Evolutionary conservation across 2,797 vertebrate species (phyloP).

Genomic region (Jordanella pulchra): DNA sequence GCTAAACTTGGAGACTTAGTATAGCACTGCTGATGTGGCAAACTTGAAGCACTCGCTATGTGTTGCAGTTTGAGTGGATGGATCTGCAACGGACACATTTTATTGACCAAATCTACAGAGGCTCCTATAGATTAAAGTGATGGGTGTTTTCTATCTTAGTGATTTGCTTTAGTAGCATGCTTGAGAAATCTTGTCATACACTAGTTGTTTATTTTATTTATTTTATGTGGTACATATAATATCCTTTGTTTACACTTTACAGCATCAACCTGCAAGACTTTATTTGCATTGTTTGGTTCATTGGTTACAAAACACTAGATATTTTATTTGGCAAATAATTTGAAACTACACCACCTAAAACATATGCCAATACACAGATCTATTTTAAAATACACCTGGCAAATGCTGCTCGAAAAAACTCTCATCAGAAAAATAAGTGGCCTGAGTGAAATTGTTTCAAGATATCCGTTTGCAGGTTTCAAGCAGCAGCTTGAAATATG

Average conservation of each 20-base stretch:
- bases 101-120: background rate
- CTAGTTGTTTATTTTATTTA: background rate
- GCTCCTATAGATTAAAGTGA: background rate
- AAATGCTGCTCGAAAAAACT: too few relatives aligned
- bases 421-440: too few relatives aligned
- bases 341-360: background rate
- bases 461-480: too few relatives aligned
- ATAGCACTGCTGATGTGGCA: background rate
- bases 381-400: background rate
- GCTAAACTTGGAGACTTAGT: background rate
- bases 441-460: too few relatives aligned
- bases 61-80: slow-evolving; percentile 6
- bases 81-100: background rate
- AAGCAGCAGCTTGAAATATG: too few relatives aligned
- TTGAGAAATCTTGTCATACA: background rate
- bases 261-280: background rate
- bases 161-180: background rate
- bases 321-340: background rate
- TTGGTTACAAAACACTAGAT: background rate
- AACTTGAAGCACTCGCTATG: slow-evolving; percentile 1
- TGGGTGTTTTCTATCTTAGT: background rate
- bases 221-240: background rate
- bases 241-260: background rate
- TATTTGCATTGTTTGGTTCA: background rate
- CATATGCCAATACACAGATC: background rate